phyloP scores from a whole-genome alignment of 2,797 vertebrate genomes.

The Cynodonichthys magdalenae region DNA sequence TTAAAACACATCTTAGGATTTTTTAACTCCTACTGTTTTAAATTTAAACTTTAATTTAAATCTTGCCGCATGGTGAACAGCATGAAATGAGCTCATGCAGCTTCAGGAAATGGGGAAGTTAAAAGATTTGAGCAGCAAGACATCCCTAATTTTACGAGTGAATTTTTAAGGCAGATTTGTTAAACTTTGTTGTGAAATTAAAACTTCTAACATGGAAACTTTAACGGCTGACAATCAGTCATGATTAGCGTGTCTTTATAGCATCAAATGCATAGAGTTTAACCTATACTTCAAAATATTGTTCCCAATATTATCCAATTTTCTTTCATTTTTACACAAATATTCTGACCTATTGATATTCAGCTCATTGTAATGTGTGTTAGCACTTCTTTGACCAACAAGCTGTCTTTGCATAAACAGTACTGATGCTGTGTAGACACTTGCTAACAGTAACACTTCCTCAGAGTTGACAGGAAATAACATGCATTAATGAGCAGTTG shows the following conservation, averaged over 20 bases:
- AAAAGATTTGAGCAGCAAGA: too few relatives aligned
- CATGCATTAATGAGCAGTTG: constrained; percentile 7
- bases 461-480: not conserved
- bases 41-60: constrained; percentile 16
- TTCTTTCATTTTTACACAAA: not conserved
- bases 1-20: constrained; percentile 22
- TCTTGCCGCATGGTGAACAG: not conserved
- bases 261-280: too few relatives aligned
- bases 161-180: not conserved
- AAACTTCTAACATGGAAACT: too few relatives aligned
- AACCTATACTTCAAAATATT: too few relatives aligned
- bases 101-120: too few relatives aligned
- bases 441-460: not conserved
- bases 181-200: too few relatives aligned
- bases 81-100: too few relatives aligned
- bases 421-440: not conserved
- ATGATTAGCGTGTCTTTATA: too few relatives aligned
- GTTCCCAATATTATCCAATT: not conserved
- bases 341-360: not conserved
- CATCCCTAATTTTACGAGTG: not conserved
- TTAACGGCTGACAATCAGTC: too few relatives aligned
- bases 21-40: constrained; percentile 2
- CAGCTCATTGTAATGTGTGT: not conserved
- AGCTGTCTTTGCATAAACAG: constrained; percentile 2
- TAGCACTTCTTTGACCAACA: constrained; percentile 2